These are phyloP conservation scores for Bambusicola thoracicus DNA, from an alignment of 2,113 vertebrate species.

Conservation along the genomic window DNA sequence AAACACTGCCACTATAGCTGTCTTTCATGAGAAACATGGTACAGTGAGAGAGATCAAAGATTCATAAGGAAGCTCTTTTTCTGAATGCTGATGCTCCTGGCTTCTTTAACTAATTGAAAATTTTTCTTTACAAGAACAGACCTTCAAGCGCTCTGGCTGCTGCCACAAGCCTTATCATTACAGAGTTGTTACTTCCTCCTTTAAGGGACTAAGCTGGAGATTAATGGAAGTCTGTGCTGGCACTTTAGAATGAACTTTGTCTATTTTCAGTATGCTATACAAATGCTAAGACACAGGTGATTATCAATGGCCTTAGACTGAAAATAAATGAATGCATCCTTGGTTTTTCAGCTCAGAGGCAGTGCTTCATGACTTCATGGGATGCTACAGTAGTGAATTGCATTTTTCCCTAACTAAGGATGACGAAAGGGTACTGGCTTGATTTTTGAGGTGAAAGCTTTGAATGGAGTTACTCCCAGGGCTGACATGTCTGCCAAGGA, in stretches of 20 bases:
- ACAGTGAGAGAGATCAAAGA: conserved; percentile 76
- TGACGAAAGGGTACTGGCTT: neutral
- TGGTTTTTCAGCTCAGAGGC: neutral
- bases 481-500: neutral
- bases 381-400: neutral
- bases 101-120: conserved; percentile 82
- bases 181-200: conserved; percentile 73
- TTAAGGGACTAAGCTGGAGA: conserved; percentile 69
- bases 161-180: conserved; percentile 70
- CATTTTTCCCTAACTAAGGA: neutral
- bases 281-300: conserved; percentile 60
- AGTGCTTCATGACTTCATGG: neutral
- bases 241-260: conserved; percentile 59
- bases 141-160: conserved; percentile 75
- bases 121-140: conserved; percentile 79
- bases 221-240: conserved; percentile 66
- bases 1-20: conserved; percentile 47
- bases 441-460: neutral
- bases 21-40: conserved; percentile 70
- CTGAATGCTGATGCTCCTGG: conserved; percentile 74
- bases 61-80: conserved; percentile 70
- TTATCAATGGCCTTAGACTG: conserved; percentile 17
- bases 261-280: conserved; percentile 30
- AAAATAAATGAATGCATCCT: neutral
- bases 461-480: neutral